Conservation (phyloP, 2,888 invertebrate species). For the Microplitis manilae region DNA sequence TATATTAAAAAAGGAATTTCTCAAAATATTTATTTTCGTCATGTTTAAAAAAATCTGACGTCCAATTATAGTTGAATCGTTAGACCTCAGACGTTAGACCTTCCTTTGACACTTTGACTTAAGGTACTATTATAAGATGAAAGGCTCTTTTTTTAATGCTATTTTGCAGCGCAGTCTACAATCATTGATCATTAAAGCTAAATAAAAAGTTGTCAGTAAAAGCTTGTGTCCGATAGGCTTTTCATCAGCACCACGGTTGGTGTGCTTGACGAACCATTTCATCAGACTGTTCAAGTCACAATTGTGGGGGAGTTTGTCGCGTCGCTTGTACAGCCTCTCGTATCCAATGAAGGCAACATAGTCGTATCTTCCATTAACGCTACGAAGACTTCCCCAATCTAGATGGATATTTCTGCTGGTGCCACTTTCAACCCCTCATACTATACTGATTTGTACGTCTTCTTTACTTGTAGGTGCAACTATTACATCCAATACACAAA, state of each 20-base stretch:
- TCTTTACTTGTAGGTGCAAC: slow-evolving; percentile 47
- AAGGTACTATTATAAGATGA: slow-evolving; percentile 22
- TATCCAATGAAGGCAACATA: slow-evolving; percentile 5
- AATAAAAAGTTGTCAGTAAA: slow-evolving; percentile 11
- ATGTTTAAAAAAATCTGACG: not conserved
- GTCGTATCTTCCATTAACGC: slow-evolving; percentile 58
- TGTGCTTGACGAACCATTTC: slow-evolving; percentile 59
- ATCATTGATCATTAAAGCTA: slow-evolving; percentile 34
- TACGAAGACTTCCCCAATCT: slow-evolving; percentile 42
- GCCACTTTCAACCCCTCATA: slow-evolving; percentile 51
- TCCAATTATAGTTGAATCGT: not conserved
- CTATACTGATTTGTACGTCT: slow-evolving; percentile 31
- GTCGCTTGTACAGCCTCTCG: slow-evolving; percentile 24
- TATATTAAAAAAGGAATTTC: no score
- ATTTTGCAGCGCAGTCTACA: slow-evolving; percentile 4
- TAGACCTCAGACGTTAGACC: slow-evolving; percentile 18
- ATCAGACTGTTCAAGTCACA: slow-evolving; percentile 56
- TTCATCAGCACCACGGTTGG: slow-evolving; percentile 52
- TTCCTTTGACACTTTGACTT: slow-evolving; percentile 18
- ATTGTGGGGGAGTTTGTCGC: slow-evolving; percentile 45
- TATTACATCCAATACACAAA: slow-evolving; percentile 59
- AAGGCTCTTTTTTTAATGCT: slow-evolving; percentile 5
- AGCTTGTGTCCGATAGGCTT: slow-evolving; percentile 38
- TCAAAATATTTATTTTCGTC: not conserved
- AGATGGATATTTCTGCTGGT: slow-evolving; percentile 40